Conservation (phyloP, 37 sponge, comb jelly and placozoan species). For the Cladorhizidae sp. region DNA sequence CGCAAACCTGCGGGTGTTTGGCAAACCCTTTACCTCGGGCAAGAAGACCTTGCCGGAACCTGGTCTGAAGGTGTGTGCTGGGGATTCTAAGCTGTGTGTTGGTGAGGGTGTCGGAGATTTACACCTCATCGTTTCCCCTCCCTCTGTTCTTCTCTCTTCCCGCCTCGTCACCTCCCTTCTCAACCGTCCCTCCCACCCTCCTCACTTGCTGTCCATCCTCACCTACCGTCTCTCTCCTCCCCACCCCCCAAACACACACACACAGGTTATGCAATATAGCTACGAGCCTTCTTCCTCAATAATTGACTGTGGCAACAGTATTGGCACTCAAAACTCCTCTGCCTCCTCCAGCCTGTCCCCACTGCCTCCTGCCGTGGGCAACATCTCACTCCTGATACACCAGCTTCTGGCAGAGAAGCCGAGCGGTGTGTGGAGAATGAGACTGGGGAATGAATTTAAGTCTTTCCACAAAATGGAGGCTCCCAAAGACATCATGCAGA, state of each 20-base stretch:
- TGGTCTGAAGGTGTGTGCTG: no score
- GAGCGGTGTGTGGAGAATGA: constrained; percentile 28
- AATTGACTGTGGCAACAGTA: neutral
- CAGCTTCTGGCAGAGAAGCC: constrained; percentile 13
- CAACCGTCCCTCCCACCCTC: no score
- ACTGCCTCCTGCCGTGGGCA: no score
- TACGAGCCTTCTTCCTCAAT: neutral
- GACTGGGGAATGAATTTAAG: constrained; percentile 19
- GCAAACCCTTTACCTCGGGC: no score
- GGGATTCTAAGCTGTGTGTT: no score
- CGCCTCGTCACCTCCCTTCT: neutral
- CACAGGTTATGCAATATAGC: neutral
- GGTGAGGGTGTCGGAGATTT: no score
- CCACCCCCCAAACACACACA: no score
- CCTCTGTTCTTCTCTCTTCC: neutral
- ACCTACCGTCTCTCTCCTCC: no score
- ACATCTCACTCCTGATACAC: neutral
- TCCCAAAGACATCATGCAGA: constrained; percentile 13
- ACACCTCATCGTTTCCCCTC: neutral
- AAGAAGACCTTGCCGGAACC: no score
- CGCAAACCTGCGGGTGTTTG: no score
- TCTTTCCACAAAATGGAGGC: neutral
- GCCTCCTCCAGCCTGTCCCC: neutral
- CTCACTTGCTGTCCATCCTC: no score
- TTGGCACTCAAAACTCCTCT: constrained; percentile 1